Conservation (phyloP, 2,113 vertebrate species). For the pig (Sus scrofa) region DNA sequence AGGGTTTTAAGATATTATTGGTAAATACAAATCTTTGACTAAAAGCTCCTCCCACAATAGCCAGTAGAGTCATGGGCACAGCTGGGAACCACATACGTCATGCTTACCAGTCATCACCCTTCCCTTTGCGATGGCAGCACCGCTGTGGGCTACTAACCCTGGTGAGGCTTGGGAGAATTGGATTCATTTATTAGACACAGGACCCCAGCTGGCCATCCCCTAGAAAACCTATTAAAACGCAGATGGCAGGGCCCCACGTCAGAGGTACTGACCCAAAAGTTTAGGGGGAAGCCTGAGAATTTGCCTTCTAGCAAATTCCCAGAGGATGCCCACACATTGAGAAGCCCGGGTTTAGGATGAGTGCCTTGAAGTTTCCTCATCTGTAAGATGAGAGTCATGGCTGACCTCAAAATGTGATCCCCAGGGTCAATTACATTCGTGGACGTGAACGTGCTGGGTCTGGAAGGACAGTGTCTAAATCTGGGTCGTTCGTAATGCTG, state of each 20-base stretch:
- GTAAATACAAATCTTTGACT: conserved; percentile 30
- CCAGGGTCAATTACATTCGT: fast-evolving
- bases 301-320: background rate
- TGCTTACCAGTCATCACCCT: background rate
- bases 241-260: too few species aligned
- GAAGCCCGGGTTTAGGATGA: background rate
- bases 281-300: background rate
- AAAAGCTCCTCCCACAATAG: background rate
- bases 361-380: background rate
- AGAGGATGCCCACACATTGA: background rate
- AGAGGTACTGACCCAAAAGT: background rate
- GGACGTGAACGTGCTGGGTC: fast-evolving
- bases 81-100: background rate
- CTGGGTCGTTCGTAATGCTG: background rate
- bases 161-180: background rate
- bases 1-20: background rate
- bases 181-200: background rate
- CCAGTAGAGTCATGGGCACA: background rate
- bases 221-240: background rate
- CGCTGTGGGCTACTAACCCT: fast-evolving
- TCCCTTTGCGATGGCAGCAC: too few species aligned
- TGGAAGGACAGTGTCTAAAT: fast-evolving
- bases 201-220: too few species aligned
- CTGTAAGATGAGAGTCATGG: background rate
- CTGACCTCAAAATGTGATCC: background rate